Percentiles rank a stretch among this genome's conserved stretches.
These are phyloP conservation scores for Drosophila subsilvestris DNA, from an alignment of 2,888 invertebrate species.

Conservation along the genomic window DNA sequence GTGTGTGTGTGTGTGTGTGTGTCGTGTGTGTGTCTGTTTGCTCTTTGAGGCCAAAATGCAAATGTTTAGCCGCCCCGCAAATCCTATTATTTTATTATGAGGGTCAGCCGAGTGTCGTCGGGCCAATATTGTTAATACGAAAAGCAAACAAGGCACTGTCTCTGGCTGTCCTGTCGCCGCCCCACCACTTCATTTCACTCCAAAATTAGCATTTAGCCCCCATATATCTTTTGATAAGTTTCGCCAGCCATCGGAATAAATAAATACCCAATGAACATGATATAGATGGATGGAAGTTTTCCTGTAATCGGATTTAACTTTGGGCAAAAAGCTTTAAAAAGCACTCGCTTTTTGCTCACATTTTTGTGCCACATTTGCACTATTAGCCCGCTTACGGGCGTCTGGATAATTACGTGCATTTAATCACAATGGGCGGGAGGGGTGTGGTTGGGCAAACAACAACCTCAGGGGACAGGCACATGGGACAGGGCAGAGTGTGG, in stretches of 20 bases:
- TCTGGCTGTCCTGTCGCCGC: no score
- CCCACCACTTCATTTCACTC: neutral
- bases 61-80: constrained; percentile 56
- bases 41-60: constrained; percentile 49
- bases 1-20: neutral
- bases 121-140: constrained; percentile 46
- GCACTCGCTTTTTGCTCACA: no score
- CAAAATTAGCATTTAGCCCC: constrained; percentile 7
- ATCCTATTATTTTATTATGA: constrained; percentile 76
- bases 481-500: constrained; percentile 10
- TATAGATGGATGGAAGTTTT: constrained; percentile 18
- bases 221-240: constrained; percentile 35
- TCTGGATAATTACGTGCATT: constrained; percentile 60
- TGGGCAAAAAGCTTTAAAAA: constrained; percentile 15
- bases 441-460: constrained; percentile 14
- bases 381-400: no score
- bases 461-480: no score
- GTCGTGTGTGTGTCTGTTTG: constrained; percentile 21
- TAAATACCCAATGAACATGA: constrained; percentile 14
- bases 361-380: constrained; percentile 17
- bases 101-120: constrained; percentile 50
- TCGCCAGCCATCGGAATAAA: constrained; percentile 28
- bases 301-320: constrained; percentile 6
- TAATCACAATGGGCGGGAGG: constrained; percentile 42
- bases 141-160: constrained; percentile 27